phyloP scores from a whole-genome alignment of 2,797 vertebrate species.

The Podarcis lilfordi region DNA sequence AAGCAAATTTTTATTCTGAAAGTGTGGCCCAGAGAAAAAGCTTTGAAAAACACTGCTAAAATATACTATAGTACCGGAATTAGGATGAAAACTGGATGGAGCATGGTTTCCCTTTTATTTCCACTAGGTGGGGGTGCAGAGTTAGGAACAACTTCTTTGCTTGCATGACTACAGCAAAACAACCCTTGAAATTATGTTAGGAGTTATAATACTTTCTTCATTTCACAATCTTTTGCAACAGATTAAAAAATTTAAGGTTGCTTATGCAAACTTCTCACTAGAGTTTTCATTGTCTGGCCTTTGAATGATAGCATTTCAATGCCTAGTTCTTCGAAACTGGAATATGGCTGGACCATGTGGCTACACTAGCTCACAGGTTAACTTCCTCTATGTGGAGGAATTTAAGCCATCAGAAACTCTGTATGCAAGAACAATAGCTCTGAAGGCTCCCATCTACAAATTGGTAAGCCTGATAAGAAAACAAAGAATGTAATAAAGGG shows the following conservation, averaged over 20 bases:
- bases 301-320: background rate
- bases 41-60: no score
- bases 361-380: background rate
- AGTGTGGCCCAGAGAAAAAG: no score
- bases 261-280: background rate
- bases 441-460: background rate
- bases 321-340: background rate
- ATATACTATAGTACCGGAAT: no score
- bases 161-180: background rate
- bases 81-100: background rate
- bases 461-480: background rate
- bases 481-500: background rate
- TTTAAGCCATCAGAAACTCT: background rate
- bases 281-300: background rate
- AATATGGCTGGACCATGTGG: background rate
- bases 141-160: background rate
- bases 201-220: background rate
- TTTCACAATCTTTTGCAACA: background rate
- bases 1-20: no score
- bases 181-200: background rate
- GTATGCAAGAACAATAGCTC: background rate
- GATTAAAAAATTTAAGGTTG: background rate
- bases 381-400: background rate
- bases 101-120: background rate
- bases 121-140: constrained; percentile 38